Percentiles rank a stretch among this genome's conserved stretches.
These are phyloP conservation scores for Cottoperca gobio DNA, from an alignment of 2,797 vertebrate genomes.

Conservation along the genomic window DNA sequence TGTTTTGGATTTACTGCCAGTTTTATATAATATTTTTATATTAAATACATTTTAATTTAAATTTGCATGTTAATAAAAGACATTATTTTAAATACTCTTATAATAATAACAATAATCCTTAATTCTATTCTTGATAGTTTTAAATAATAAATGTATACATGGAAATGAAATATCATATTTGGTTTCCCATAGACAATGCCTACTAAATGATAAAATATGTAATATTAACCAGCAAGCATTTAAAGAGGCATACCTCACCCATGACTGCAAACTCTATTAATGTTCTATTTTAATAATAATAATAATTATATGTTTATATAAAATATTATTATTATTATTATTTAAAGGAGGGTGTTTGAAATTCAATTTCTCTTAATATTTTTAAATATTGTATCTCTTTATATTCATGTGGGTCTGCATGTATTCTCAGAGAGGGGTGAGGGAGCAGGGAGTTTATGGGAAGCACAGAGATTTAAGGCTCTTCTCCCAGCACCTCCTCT, in stretches of 20 bases:
- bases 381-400: too few relatives aligned
- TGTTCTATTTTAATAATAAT: neutral
- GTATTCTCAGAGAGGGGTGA: slow-evolving; percentile 18
- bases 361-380: too few relatives aligned
- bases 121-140: neutral
- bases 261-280: neutral
- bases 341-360: too few relatives aligned
- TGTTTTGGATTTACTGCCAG: neutral
- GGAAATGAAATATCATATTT: neutral
- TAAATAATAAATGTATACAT: neutral
- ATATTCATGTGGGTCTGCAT: slow-evolving; percentile 3
- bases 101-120: too few relatives aligned
- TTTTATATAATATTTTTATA: neutral
- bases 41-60: neutral
- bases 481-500: slow-evolving; percentile 52
- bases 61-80: neutral
- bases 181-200: neutral
- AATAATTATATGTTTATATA: too few relatives aligned
- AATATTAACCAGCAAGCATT: neutral
- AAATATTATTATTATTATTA: too few relatives aligned
- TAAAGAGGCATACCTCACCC: neutral
- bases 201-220: neutral
- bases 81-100: too few relatives aligned
- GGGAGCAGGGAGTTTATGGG: slow-evolving; percentile 37
- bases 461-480: slow-evolving; percentile 60